Evolutionary conservation across 2,113 vertebrate genomes (phyloP).

Genomic region (Junco hyemalis): DNA sequence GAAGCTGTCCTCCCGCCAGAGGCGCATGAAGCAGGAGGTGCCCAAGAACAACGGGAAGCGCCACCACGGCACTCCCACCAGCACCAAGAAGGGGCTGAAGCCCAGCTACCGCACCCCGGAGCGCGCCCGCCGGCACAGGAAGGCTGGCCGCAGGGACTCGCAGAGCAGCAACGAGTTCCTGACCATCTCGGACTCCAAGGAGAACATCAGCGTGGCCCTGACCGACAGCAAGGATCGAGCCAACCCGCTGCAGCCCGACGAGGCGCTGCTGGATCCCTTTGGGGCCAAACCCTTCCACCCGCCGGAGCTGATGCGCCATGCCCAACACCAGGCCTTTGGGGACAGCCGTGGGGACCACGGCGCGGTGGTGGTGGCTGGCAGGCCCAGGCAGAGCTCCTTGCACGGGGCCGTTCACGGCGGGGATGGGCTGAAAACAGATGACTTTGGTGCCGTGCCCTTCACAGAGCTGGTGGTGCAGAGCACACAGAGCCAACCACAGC

Average conservation of each 20-base stretch:
- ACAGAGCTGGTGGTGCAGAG: constrained; percentile 85
- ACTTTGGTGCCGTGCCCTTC: constrained; percentile 94
- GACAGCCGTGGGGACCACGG: constrained; percentile 77
- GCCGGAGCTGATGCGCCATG: constrained; percentile 76
- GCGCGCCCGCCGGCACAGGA: constrained; percentile 85
- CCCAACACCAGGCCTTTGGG: constrained; percentile 77
- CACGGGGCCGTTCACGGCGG: constrained; percentile 63
- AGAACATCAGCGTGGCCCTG: constrained; percentile 88
- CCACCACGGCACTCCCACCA: constrained; percentile 88
- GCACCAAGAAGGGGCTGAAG: constrained; percentile 81
- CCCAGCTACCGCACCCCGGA: constrained; percentile 90
- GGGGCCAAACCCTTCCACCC: constrained; percentile 94
- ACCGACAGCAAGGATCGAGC: constrained; percentile 81
- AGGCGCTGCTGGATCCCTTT: constrained; percentile 85
- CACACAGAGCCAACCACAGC: constrained; percentile 70
- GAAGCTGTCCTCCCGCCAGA: constrained; percentile 87
- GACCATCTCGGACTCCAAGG: constrained; percentile 92
- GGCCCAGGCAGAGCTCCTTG: constrained; percentile 77
- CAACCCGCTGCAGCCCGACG: constrained; percentile 76
- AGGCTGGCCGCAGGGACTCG: constrained; percentile 88
- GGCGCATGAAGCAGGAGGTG: constrained; percentile 88
- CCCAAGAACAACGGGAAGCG: constrained; percentile 84
- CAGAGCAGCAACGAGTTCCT: constrained; percentile 97
- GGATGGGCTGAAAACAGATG: constrained; percentile 83
- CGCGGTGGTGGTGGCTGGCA: constrained; percentile 53